A percentile compares a stretch with the other conserved stretches of the same genome.
These are phyloP conservation scores for Botrylloides violaceus DNA, from an alignment of 23 tunicate genomes.

Conservation along the genomic window DNA sequence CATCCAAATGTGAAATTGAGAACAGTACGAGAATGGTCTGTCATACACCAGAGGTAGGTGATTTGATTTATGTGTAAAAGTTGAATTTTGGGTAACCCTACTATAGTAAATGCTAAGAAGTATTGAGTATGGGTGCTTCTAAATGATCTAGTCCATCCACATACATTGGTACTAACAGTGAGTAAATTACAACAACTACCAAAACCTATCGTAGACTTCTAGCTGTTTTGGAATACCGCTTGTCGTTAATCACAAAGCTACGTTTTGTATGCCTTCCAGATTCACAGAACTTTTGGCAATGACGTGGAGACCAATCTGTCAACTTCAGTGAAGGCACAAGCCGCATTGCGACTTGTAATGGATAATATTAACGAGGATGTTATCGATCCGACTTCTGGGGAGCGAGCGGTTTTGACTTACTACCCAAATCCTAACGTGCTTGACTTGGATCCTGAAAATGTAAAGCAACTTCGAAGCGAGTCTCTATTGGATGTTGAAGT, in stretches of 20 bases:
- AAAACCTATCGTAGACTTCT: no score
- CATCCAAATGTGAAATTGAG: neutral
- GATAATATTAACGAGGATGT: conserved; percentile 7
- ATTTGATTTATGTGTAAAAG: no score
- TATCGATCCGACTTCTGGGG: neutral
- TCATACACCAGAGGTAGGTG: conserved; percentile 36
- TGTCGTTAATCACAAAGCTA: no score
- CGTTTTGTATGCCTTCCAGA: neutral
- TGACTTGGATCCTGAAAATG: neutral
- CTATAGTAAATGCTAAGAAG: no score
- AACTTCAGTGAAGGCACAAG: neutral
- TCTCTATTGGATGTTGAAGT: neutral
- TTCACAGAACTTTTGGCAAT: neutral
- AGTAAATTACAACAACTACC: no score
- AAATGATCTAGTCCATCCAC: no score
- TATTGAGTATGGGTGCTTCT: no score
- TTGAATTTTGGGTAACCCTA: no score
- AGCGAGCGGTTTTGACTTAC: neutral
- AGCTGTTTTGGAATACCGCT: no score
- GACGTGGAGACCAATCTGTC: neutral
- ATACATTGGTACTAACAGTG: no score
- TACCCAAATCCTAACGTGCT: conserved; percentile 9
- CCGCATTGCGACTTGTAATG: neutral
- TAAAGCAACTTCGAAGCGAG: neutral
- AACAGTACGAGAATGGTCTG: conserved; percentile 7